Conservation (phyloP, 1,140 invertebrate species). For the Drosophila repletoides region DNA sequence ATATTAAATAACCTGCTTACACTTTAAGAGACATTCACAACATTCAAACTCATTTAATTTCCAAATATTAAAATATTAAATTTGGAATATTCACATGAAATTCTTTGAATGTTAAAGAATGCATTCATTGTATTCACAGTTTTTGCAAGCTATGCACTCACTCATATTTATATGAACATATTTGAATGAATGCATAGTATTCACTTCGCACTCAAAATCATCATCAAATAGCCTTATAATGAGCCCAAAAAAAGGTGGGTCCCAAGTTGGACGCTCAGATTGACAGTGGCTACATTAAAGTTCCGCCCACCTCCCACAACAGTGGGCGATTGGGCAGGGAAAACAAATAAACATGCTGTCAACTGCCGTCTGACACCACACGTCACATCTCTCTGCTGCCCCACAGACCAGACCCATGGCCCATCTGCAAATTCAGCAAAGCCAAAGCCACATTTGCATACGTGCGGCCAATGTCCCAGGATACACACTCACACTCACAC, state of each 20-base stretch:
- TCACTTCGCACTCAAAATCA: background rate
- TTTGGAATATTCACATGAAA: background rate
- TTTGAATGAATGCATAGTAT: background rate
- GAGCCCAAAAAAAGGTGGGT: background rate
- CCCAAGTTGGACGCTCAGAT: slow-evolving; percentile 29
- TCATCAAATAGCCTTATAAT: slow-evolving; percentile 18
- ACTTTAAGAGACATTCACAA: no score
- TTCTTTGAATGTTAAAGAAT: background rate
- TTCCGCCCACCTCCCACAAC: no score
- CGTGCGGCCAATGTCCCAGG: slow-evolving; percentile 73
- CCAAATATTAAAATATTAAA: no score
- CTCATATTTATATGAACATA: background rate
- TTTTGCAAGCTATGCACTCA: background rate
- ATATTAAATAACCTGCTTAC: no score
- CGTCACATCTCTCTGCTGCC: slow-evolving; percentile 38
- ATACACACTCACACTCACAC: slow-evolving; percentile 37
- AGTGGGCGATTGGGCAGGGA: slow-evolving; percentile 18
- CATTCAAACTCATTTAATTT: no score
- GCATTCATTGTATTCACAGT: background rate
- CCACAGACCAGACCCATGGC: slow-evolving; percentile 20
- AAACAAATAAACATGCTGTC: slow-evolving; percentile 80
- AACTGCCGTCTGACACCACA: slow-evolving; percentile 77
- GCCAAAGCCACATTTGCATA: slow-evolving; percentile 66
- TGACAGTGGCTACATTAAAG: slow-evolving; percentile 40
- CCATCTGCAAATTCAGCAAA: slow-evolving; percentile 31